Conservation (phyloP, 2,888 invertebrate genomes). For the Aphidius colemani region DNA sequence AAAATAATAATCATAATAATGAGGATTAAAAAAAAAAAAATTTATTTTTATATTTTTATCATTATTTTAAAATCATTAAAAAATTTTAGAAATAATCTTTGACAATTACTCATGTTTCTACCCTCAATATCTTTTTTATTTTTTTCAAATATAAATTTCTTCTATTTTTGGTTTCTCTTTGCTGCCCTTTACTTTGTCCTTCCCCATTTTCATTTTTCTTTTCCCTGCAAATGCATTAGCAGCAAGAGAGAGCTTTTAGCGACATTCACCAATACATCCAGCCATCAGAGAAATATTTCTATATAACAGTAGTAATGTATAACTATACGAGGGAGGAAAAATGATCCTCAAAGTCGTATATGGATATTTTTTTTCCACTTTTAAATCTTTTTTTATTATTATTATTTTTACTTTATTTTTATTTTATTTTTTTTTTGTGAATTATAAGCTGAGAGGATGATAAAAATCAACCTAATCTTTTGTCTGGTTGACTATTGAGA, state of each 20-base stretch:
- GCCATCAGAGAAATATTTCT: conserved; percentile 30
- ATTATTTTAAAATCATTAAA: conserved; percentile 7
- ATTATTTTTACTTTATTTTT: too few species aligned
- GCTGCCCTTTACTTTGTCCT: conserved; percentile 23
- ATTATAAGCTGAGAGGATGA: too few species aligned
- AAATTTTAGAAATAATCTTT: not conserved
- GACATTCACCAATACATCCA: conserved; percentile 45
- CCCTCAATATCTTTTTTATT: not conserved
- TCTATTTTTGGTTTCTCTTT: conserved; percentile 42
- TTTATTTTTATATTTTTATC: not conserved
- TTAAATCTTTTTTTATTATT: not conserved
- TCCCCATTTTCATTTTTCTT: conserved; percentile 8
- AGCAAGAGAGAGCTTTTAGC: conserved; percentile 54
- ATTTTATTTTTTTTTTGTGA: too few species aligned
- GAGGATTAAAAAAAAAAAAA: not conserved
- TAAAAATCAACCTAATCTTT: too few species aligned
- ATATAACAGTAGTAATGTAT: not conserved
- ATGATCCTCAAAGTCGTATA: conserved; percentile 15
- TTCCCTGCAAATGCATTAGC: conserved; percentile 57
- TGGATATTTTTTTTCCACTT: conserved; percentile 7
- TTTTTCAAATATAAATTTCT: conserved; percentile 36
- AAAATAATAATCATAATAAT: not conserved
- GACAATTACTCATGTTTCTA: not conserved
- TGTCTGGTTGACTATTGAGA: too few species aligned
- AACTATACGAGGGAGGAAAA: conserved; percentile 17